These are phyloP conservation scores for Lissonota sp. DNA, from an alignment of 2,888 invertebrate species.

Conservation along the genomic window DNA sequence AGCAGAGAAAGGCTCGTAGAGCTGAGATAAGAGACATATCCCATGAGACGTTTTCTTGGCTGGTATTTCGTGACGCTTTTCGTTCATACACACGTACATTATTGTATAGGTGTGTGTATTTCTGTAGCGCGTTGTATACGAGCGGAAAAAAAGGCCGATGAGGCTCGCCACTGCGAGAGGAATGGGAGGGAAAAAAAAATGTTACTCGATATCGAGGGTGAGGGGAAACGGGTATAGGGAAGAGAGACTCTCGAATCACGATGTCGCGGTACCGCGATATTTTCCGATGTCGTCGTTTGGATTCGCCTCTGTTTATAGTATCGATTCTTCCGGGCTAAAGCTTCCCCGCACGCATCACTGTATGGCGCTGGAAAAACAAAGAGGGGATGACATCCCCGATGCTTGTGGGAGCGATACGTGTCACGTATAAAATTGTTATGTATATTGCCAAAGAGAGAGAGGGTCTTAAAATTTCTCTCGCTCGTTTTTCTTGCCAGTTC, in stretches of 20 bases:
- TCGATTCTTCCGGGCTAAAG: slow-evolving; percentile 52
- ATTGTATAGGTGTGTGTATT: too few species aligned
- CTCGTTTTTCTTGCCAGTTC: slow-evolving; percentile 4
- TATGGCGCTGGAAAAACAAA: slow-evolving; percentile 4
- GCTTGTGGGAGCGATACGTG: slow-evolving; percentile 68
- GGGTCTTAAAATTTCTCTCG: slow-evolving; percentile 34
- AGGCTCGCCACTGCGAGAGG: slow-evolving; percentile 33
- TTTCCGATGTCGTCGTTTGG: slow-evolving; percentile 51
- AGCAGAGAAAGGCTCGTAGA: slow-evolving; percentile 40
- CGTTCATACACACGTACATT: background rate
- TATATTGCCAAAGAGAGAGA: slow-evolving; percentile 63
- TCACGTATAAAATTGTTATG: slow-evolving; percentile 71
- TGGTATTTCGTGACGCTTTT: slow-evolving; percentile 15
- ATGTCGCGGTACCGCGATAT: slow-evolving; percentile 49
- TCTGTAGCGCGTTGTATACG: background rate
- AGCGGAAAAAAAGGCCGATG: slow-evolving; percentile 1
- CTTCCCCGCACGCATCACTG: slow-evolving; percentile 6
- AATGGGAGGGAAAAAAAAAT: slow-evolving; percentile 23
- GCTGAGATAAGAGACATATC: slow-evolving; percentile 54
- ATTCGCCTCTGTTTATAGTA: slow-evolving; percentile 33
- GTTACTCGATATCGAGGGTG: slow-evolving; percentile 29
- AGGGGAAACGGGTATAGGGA: too few species aligned
- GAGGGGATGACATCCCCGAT: slow-evolving; percentile 63
- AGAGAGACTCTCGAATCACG: slow-evolving; percentile 29
- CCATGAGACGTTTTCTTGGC: slow-evolving; percentile 46